These are phyloP conservation scores for Serripes groenlandicus DNA, from an alignment of 2,888 invertebrate species.

Conservation along the genomic window DNA sequence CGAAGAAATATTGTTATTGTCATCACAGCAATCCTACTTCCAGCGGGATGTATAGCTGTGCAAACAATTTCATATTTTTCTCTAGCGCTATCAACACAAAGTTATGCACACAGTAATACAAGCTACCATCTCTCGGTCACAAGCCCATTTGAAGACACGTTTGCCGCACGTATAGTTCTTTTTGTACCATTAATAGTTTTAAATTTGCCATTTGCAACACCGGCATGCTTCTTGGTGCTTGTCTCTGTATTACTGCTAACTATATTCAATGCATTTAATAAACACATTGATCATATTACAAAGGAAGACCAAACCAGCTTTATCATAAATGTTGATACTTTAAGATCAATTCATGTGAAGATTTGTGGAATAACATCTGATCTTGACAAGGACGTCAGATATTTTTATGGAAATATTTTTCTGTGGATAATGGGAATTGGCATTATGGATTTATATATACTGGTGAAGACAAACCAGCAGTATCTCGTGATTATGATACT, in stretches of 20 bases:
- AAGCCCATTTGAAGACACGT: background rate
- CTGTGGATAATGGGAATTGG: background rate
- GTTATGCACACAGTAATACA: too few relatives aligned
- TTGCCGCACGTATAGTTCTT: background rate
- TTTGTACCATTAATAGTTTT: background rate
- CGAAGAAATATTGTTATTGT: background rate
- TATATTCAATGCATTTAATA: slow-evolving; percentile 4
- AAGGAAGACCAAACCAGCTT: too few relatives aligned
- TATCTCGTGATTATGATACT: background rate
- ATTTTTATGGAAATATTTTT: slow-evolving; percentile 5
- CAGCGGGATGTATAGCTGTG: background rate
- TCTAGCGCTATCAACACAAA: background rate
- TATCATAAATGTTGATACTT: background rate
- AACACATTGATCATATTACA: slow-evolving; percentile 2
- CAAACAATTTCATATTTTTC: background rate
- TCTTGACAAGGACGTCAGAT: slow-evolving; percentile 3
- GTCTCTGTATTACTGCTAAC: background rate
- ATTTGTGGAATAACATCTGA: background rate
- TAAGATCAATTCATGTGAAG: background rate
- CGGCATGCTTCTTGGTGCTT: slow-evolving; percentile 1
- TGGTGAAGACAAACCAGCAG: background rate
- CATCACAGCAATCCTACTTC: background rate
- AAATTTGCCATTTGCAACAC: background rate
- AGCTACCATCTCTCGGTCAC: background rate
- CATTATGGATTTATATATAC: background rate